These are phyloP conservation scores for Hartigia nigra DNA, from an alignment of 2,888 invertebrate species.

Conservation along the genomic window DNA sequence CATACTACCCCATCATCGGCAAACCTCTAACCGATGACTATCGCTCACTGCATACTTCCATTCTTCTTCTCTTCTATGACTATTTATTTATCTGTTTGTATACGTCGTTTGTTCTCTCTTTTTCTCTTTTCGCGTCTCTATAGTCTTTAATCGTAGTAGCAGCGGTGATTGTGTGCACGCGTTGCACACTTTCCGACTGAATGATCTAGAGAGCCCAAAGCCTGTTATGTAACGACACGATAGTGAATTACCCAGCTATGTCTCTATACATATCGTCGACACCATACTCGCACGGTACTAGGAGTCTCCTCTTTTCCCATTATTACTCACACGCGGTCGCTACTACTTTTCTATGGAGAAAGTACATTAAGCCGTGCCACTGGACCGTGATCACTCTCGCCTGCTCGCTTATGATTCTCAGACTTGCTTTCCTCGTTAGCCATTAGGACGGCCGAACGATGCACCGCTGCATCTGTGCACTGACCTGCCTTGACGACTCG, in stretches of 20 bases:
- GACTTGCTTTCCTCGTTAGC: conserved; percentile 47
- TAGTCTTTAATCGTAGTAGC: neutral
- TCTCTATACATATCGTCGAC: conserved; percentile 6
- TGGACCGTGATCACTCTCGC: conserved; percentile 51
- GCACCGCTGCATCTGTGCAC: conserved; percentile 39
- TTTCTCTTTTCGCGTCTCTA: neutral
- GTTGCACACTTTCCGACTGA: neutral
- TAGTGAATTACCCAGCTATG: conserved; percentile 45
- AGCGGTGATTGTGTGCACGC: neutral
- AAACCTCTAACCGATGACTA: neutral
- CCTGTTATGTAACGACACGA: conserved; percentile 23
- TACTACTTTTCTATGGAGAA: conserved; percentile 38
- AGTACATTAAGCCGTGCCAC: conserved; percentile 39
- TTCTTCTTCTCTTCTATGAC: conserved; percentile 1
- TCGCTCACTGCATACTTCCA: neutral
- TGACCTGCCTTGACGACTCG: conserved; percentile 46
- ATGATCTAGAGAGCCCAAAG: neutral
- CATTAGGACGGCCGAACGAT: conserved; percentile 22
- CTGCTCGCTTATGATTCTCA: conserved; percentile 17
- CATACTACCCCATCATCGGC: neutral
- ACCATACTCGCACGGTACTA: conserved; percentile 12
- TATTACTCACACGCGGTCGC: neutral
- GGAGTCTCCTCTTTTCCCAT: conserved; percentile 9
- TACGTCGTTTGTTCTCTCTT: neutral
- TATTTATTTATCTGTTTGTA: conserved; percentile 6